Base-by-base conservation (phyloP, 2,113 vertebrate species). In the Amia ocellicauda region DNA sequence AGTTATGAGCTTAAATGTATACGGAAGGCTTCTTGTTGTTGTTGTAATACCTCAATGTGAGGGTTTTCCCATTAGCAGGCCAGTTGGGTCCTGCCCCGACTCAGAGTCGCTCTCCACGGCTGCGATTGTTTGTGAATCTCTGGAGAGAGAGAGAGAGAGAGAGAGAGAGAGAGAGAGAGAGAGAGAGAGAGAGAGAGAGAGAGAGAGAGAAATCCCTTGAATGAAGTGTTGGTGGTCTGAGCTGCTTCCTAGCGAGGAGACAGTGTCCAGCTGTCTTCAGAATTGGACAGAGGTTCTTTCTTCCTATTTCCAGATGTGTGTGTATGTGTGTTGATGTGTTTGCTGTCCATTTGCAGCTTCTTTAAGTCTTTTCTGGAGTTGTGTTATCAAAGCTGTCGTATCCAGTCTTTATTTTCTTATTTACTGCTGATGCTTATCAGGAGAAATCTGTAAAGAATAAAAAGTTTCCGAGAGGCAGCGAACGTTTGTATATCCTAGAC, bases 201-300 rank as follows among this genome's bases (percentile, higher is more conserved):
- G 69, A 79, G 81, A 78, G 74, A 63, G 13, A 22, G 24, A 74
- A 64, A 77, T 70, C 52, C 3, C 9, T 58, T 53, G 40, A 43
- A 31, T 53, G 40, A 43, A 31, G 31, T 1, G 7, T 17, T 68
- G 59, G 59, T 76, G 63, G 57, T 66, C 49, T 81, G 36, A 70
- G 72, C 70, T 51, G 26, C 14, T 28, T 5, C 1, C 69, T 63
- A 67, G 69, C 53, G 62, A 20, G 40, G 13, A 1, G 63, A 68
- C 45, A 43, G 52, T 79, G 77, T 56, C 54, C 61, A 80, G 50
- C 67, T 80, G 63, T 47, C n/a, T 47, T 62, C 16, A 47, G n/a
- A n/a, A n/a, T n/a, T n/a, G n/a, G n/a, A n/a, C n/a, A n/a, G 4
- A 47, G 31, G 31, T 36, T 36, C 31, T 11, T 10, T 19, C 16